phyloP scores from a whole-genome alignment of 1,140 invertebrate species.

The Neodiprion virginianus region DNA sequence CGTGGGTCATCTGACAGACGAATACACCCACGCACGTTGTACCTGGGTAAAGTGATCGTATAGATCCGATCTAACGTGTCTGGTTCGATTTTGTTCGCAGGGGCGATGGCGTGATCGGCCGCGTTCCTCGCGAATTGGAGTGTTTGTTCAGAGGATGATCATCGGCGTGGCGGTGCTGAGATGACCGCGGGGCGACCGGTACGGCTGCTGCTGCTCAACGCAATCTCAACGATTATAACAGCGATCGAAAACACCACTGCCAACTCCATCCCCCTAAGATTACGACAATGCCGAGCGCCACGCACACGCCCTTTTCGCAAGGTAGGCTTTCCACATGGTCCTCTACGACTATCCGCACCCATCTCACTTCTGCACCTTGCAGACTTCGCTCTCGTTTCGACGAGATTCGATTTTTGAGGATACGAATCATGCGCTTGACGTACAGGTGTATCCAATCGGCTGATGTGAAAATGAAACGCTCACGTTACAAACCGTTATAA shows the following conservation, averaged over 20 bases:
- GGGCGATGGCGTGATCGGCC: constrained; percentile 3
- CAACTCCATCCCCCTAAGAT: not conserved
- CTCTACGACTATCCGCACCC: no score
- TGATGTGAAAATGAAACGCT: no score
- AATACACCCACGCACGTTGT: no score
- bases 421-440: no score
- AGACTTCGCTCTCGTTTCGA: no score
- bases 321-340: not conserved
- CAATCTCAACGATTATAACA: not conserved
- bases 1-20: no score
- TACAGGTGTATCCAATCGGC: no score
- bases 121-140: not conserved
- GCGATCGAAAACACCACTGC: not conserved
- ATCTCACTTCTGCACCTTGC: no score
- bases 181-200: constrained; percentile 6
- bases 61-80: no score
- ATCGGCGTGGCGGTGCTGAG: constrained; percentile 3
- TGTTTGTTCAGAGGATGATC: constrained; percentile 1
- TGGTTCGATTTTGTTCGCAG: not conserved
- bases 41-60: no score
- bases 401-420: no score
- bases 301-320: not conserved
- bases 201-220: not conserved
- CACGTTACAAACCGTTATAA: no score
- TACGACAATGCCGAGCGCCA: constrained; percentile 6